Evolutionary conservation across 2,113 vertebrate genomes (phyloP), one percentile per base, ranked within the genome.

Genomic region (Tachysurus fulvidraco): DNA sequence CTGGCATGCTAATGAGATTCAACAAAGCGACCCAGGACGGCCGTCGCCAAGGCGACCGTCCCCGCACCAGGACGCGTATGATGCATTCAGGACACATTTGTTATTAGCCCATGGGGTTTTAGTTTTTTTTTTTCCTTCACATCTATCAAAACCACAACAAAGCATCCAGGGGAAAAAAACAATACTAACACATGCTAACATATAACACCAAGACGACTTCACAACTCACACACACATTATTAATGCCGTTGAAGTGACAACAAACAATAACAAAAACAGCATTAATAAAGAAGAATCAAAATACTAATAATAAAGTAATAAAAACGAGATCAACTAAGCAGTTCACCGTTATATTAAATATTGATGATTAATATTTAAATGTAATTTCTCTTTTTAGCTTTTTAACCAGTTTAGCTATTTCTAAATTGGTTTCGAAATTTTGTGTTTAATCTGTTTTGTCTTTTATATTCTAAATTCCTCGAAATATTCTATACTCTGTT

Each of bases 11-110:
- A 95, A 95, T 92, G 90, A 94, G 92, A 44, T 52, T 88, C 74
- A 73, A 88, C 89, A 91, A 93, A 90, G 93, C 91, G 92, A 73
- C 89, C 91, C 91, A 69, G 90, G 91, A 85, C 87, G 89, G 91
- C 92, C 91, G 91, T 95, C 92, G 89, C 94, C 94, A 95, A 88
- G 94, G 95, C 92, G 92, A 95, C 95, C 89, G 44, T 91, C 86
- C 74, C 86, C 74, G 89, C 89, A 92, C 92, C 93, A 91, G 65
- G 91, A 93, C 88, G 93, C 91, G 36, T 36, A 36, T 90, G 89
- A 89, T 88, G 83, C 77, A 91, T 88, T 85, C 85, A 89, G 90
- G 90, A 84, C 89, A n/a, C 81, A 73, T 85, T 57, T 62, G 41
- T 76, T 88, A 83, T 44, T 19, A 83, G n/a, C 46, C 73, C 44